Conservation (phyloP, 2,797 vertebrate species). For the Natrix natrix region DNA sequence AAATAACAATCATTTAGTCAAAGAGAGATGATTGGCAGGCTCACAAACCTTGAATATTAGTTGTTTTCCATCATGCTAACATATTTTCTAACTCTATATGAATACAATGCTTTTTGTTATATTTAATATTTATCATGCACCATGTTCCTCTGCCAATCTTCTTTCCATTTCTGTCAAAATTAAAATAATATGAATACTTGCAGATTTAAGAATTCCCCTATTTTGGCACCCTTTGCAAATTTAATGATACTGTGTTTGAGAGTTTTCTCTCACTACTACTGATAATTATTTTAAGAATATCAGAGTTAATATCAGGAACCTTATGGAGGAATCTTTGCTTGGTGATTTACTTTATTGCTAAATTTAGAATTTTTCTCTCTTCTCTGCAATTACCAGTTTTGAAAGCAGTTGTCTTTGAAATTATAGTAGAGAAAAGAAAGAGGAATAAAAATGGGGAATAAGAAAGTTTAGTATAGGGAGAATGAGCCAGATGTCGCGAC, state of each 20-base stretch:
- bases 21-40: background rate
- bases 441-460: background rate
- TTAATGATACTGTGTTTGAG: conserved; percentile 48
- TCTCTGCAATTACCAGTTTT: background rate
- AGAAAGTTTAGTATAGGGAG: background rate
- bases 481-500: too few species aligned
- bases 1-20: background rate
- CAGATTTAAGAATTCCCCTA: conserved; percentile 51
- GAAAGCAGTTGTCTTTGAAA: background rate
- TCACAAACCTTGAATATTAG: background rate
- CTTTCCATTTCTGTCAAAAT: conserved; percentile 59
- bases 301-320: conserved; percentile 47
- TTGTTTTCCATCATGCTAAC: background rate
- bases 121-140: conserved; percentile 55
- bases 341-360: conserved; percentile 9
- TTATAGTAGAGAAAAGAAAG: background rate
- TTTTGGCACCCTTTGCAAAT: conserved; percentile 57
- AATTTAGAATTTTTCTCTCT: background rate
- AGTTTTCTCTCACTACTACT: conserved; percentile 49
- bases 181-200: conserved; percentile 43
- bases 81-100: conserved; percentile 41
- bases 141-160: conserved; percentile 53
- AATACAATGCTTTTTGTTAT: conserved; percentile 54
- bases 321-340: conserved; percentile 21
- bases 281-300: conserved; percentile 60